A percentile compares a stretch with the other conserved stretches of the same genome.
Conservation (phyloP, 1,140 invertebrate genomes). For the Drosophila sucinea region DNA sequence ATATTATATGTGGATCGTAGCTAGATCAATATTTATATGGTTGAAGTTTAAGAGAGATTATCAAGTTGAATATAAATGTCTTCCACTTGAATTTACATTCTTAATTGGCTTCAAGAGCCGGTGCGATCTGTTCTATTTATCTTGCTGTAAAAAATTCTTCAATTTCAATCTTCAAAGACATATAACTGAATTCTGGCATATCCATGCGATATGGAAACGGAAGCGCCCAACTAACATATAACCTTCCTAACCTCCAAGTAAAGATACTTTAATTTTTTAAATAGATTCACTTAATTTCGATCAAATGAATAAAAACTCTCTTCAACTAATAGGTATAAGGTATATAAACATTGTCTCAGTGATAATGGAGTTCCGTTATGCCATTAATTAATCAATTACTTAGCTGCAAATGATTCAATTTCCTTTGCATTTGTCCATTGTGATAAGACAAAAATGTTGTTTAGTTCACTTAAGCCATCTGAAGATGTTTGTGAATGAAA, state of each 20-base stretch:
- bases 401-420: not conserved
- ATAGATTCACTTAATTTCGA: no score
- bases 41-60: not conserved
- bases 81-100: no score
- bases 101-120: no score
- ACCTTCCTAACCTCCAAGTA: no score
- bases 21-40: not conserved
- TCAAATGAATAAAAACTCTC: not conserved
- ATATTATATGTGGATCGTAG: not conserved
- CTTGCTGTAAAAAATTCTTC: no score
- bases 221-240: no score
- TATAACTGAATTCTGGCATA: no score
- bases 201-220: no score
- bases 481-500: constrained; percentile 2
- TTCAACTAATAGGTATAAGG: not conserved
- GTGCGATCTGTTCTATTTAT: no score
- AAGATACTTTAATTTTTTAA: no score
- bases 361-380: not conserved
- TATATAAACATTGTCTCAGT: not conserved
- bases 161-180: no score
- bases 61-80: not conserved
- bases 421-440: not conserved
- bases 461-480: not conserved
- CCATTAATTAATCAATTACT: not conserved
- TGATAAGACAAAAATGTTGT: not conserved